These are phyloP conservation scores for Papilio gigon DNA, from an alignment of 2,888 invertebrate genomes.

Conservation along the genomic window DNA sequence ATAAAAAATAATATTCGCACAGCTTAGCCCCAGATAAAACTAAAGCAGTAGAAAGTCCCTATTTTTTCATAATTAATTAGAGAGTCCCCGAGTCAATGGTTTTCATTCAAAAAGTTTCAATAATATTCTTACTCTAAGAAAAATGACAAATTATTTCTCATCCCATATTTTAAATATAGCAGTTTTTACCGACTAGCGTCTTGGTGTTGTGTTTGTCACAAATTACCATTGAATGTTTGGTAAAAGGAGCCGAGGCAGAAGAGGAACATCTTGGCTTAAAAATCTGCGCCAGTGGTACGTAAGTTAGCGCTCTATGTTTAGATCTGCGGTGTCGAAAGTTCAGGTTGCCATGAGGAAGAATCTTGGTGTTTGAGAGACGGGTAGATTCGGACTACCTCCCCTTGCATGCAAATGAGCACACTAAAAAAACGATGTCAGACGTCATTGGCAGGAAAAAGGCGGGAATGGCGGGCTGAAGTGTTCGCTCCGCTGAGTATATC, in stretches of 20 bases:
- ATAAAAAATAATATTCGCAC: background rate
- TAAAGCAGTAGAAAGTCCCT: background rate
- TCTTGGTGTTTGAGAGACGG: background rate
- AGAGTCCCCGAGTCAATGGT: no score
- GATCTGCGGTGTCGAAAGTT: no score
- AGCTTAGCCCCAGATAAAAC: background rate
- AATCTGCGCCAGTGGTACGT: no score
- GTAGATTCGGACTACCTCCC: background rate
- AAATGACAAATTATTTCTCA: no score
- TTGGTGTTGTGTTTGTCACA: no score
- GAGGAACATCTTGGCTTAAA: no score
- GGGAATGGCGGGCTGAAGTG: constrained; percentile 11
- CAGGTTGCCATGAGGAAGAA: no score
- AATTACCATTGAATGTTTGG: no score
- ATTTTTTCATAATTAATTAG: background rate
- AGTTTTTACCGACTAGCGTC: no score
- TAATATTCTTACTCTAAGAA: background rate
- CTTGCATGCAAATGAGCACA: constrained; percentile 16
- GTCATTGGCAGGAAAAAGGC: constrained; percentile 21
- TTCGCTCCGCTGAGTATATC: constrained; percentile 17
- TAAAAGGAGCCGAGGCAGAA: no score
- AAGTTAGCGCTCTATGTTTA: no score
- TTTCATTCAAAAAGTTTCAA: background rate
- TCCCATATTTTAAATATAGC: no score
- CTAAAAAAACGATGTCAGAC: constrained; percentile 22